Evolutionary conservation across 2,797 vertebrate genomes (phyloP), one percentile per base, ranked within the genome.

Genomic region (Halcyon badia): DNA sequence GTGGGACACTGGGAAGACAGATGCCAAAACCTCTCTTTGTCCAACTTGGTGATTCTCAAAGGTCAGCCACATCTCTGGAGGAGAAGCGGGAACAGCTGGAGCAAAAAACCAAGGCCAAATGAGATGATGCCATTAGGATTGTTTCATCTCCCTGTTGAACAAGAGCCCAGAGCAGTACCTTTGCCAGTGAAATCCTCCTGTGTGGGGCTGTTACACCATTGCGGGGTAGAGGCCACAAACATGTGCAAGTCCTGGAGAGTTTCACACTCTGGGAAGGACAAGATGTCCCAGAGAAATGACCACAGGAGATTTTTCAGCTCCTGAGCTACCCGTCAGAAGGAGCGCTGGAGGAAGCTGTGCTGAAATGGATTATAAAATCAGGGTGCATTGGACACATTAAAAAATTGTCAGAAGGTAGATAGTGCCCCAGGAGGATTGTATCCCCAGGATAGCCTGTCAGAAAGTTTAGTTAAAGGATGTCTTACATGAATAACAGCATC

Each of bases 81-180:
- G 65, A 91, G 81, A 65, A 64, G 71, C 54, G 72, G 80, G 46
- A 81, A n/a, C 94, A 94, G 81, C 90, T 93, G 87, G 81, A 89
- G 73, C n/a, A 54, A 73, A 83, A 83, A 66, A 44, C 61, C 25
- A 51, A 51, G 65, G 86, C 86, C 52, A 62, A 71, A 54, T 37
- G 71, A 72, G 62, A 52, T 7, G 35, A 52, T 89, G 83, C 76
- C 42, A 51, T n/a, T 28, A 60, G 49, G 65, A 54, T 81, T 77
- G 81, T 83, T 89, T 87, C 69, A 65, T 54, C 49, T 41, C 70
- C 35, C 46, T n/a, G 22, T 49, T 83, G 77, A 94, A 86, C 0
- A 0, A 31, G 60, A 94, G 77, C 83, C 76, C 33, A 18, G 80
- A 86, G 72, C 68, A n/a, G 41, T 35, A 21, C 64, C 33, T 78